Conservation (phyloP, 2,797 vertebrate species). For the Poecile montanus region DNA sequence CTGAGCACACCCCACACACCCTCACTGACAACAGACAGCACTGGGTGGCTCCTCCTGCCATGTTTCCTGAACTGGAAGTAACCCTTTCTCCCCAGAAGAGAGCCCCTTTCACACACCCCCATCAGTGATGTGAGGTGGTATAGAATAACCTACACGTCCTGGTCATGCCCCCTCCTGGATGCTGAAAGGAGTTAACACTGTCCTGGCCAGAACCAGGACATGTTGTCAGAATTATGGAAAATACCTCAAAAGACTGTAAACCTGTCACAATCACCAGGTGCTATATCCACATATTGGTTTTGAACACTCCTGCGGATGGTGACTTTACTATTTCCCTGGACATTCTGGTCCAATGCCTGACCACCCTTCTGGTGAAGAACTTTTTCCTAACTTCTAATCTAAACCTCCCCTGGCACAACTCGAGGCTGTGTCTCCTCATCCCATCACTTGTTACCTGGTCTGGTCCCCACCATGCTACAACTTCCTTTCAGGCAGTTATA, state of each 20-base stretch:
- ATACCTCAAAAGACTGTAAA: background rate
- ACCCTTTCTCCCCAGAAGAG: too few species aligned
- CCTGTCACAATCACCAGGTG: fast-evolving
- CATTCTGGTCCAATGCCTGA: background rate
- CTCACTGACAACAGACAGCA: background rate
- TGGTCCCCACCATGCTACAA: fast-evolving
- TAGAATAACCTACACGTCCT: background rate
- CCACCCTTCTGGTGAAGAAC: background rate
- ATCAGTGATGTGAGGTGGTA: background rate
- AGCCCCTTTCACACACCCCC: fast-evolving
- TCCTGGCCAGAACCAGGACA: background rate
- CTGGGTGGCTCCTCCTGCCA: fast-evolving
- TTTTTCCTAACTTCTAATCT: background rate
- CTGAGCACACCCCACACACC: too few species aligned
- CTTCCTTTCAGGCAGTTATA: background rate
- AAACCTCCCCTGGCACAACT: background rate
- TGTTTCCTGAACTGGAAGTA: background rate
- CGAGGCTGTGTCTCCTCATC: background rate
- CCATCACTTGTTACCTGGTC: background rate
- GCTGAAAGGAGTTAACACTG: background rate
- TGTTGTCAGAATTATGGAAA: background rate
- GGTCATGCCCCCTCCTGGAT: too few species aligned
- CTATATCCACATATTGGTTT: background rate
- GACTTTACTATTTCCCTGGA: background rate
- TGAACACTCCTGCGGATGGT: background rate